Evolutionary conservation across 2,888 invertebrate species (phyloP).

Genomic region (Enchytraeus crypticus): DNA sequence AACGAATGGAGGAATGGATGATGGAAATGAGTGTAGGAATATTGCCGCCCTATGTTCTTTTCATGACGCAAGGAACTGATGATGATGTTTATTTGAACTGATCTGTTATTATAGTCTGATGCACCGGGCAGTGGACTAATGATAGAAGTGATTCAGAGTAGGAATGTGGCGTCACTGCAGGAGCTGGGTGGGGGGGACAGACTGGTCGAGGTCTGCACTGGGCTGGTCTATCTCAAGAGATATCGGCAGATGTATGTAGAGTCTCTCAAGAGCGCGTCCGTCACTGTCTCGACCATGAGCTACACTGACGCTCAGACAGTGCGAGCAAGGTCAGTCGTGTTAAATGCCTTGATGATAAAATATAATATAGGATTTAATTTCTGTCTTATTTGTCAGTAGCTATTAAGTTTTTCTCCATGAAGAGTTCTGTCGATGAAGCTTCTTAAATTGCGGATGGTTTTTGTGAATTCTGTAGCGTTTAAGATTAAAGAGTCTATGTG

Average conservation of each 20-base stretch:
- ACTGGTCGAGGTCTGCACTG: slow-evolving; percentile 70
- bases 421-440: too few species aligned
- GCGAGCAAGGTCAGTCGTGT: slow-evolving; percentile 60
- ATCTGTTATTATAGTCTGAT: slow-evolving; percentile 33
- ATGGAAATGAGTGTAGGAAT: too few species aligned
- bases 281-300: slow-evolving; percentile 60
- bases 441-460: too few species aligned
- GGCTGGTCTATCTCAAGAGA: slow-evolving; percentile 61
- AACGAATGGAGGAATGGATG: too few species aligned
- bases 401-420: too few species aligned
- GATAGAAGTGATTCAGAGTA: slow-evolving; percentile 61
- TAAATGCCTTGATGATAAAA: too few species aligned
- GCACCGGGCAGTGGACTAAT: slow-evolving; percentile 17
- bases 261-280: slow-evolving; percentile 58
- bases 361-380: too few species aligned
- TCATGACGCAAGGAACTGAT: too few species aligned
- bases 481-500: too few species aligned
- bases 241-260: slow-evolving; percentile 59
- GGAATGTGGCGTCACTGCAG: slow-evolving; percentile 70
- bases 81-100: slow-evolving; percentile 38
- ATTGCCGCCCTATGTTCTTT: too few species aligned
- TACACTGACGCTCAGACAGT: slow-evolving; percentile 66
- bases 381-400: too few species aligned
- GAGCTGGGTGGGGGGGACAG: slow-evolving; percentile 72
- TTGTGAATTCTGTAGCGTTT: too few species aligned